Base-by-base conservation (phyloP, 1,140 invertebrate species). In the Pseudomyrmex sp. region DNA sequence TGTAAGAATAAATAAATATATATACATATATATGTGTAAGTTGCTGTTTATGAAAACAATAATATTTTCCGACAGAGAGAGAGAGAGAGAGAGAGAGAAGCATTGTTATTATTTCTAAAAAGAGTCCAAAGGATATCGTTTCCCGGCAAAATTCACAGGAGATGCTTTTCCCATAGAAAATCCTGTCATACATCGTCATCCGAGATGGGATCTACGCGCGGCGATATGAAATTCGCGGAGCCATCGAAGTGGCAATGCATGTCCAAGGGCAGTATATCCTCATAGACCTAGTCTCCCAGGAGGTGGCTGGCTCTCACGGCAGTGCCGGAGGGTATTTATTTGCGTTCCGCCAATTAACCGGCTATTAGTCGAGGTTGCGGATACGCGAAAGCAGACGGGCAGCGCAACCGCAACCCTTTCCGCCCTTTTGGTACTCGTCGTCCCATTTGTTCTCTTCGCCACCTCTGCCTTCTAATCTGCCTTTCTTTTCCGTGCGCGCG, bases 261-360 rank as follows among this genome's bases (percentile, higher is more conserved):
- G 93, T 92, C 90, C 90, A 87, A 92, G 91, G 88, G 90, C 91
- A 91, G 90, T 94, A 93, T 92, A 93, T 94, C 89, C 90, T 94
- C 93, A 94, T 94, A 92, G 88, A 91, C 87, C 90, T 88, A 83
- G 35, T 35, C 69, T 89, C 90, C 90, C 91, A 83, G 52, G 83
- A 72, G 90, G 83, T 83, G 62, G 73, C 58, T 68, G 73, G 70
- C 80, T 88, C 52, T 74, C 90, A 90, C 87, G 89, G 84, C 87
- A 87, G 90, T 90, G 86, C 89, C 82, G 89, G 92, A 84, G 93
- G 90, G 93, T 94, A 94, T 93, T 94, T 93, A 94, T 94, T 94
- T 94, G 93, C 93, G 93, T 94, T 94, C 90, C 83, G 88, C 90
- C 91, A 94, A 94, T 94, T 94, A 94, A 91, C 88, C 90, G 87